Conservation (phyloP, 2,888 invertebrate genomes). For the Hirudinaria manillensis region DNA sequence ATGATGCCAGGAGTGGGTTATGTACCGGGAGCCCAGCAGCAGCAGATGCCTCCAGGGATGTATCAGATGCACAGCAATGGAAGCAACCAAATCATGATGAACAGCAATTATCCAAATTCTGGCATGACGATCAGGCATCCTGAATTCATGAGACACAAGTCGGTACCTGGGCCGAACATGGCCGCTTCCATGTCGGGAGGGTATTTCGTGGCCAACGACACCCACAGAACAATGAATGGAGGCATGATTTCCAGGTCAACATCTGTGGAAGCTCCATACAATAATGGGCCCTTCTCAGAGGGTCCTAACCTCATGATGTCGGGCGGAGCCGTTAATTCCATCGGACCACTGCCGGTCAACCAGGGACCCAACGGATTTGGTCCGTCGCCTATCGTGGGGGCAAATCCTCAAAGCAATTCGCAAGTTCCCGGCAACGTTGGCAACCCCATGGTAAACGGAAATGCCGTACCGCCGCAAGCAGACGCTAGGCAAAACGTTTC, state of each 20-base stretch:
- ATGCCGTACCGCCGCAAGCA: background rate
- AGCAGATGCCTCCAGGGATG: conserved; percentile 24
- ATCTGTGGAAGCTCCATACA: conserved; percentile 16
- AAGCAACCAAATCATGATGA: conserved; percentile 26
- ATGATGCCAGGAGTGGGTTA: conserved; percentile 2
- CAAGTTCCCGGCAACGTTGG: background rate
- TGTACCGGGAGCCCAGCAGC: conserved; percentile 12
- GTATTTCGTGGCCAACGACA: conserved; percentile 11
- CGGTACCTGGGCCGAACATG: conserved; percentile 14
- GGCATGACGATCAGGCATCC: conserved; percentile 11
- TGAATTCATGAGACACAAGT: conserved; percentile 27
- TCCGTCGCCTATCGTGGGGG: background rate
- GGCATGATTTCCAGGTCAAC: conserved; percentile 6
- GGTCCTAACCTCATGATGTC: conserved; percentile 8
- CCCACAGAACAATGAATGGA: conserved; percentile 8
- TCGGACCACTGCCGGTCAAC: background rate
- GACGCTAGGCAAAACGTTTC: background rate
- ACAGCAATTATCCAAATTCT: conserved; percentile 16
- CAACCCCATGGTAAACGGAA: background rate
- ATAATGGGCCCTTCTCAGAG: background rate
- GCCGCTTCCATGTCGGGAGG: conserved; percentile 20
- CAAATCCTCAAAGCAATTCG: background rate
- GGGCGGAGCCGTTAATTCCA: background rate
- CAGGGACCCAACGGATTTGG: conserved; percentile 12
- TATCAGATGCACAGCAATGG: conserved; percentile 21